A percentile compares a stretch with the other conserved stretches of the same genome.
These are phyloP conservation scores for Trematomus loennbergii DNA, from an alignment of 2,113 vertebrate genomes.

Conservation along the genomic window DNA sequence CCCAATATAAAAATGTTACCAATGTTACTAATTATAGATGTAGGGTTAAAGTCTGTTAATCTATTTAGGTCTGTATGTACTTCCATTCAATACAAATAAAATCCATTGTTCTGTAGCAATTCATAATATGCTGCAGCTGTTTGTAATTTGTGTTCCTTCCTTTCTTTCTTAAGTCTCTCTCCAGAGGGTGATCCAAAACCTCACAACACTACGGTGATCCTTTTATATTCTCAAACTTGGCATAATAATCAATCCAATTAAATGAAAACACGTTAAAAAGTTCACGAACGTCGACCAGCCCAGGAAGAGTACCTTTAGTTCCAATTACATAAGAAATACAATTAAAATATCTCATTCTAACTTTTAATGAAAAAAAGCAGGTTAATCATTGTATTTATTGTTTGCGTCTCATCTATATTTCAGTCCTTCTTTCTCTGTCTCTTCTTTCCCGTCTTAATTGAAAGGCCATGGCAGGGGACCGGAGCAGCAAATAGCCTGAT, in stretches of 20 bases:
- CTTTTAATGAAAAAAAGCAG: constrained; percentile 22
- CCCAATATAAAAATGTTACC: neutral
- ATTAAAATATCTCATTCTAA: neutral
- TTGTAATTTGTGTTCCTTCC: neutral
- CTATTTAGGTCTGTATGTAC: too few species aligned
- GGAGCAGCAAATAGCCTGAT: constrained; percentile 75
- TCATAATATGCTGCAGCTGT: neutral
- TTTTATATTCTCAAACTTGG: constrained; percentile 1
- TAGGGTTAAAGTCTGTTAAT: neutral
- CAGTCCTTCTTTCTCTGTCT: constrained; percentile 40
- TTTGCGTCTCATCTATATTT: constrained; percentile 57
- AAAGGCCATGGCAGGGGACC: constrained; percentile 78
- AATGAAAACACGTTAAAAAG: neutral
- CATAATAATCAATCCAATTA: constrained; percentile 8
- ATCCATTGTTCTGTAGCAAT: neutral
- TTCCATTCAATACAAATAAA: neutral
- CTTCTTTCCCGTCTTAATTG: constrained; percentile 72
- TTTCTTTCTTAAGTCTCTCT: neutral
- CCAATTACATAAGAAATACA: neutral
- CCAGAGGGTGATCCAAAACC: neutral
- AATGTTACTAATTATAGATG: neutral
- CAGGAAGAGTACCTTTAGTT: neutral
- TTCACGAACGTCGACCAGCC: neutral
- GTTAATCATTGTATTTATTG: constrained; percentile 43
- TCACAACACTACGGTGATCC: neutral